Evolutionary conservation across 2,797 vertebrate genomes (phyloP).

Genomic region (Molossus alvarezi): DNA sequence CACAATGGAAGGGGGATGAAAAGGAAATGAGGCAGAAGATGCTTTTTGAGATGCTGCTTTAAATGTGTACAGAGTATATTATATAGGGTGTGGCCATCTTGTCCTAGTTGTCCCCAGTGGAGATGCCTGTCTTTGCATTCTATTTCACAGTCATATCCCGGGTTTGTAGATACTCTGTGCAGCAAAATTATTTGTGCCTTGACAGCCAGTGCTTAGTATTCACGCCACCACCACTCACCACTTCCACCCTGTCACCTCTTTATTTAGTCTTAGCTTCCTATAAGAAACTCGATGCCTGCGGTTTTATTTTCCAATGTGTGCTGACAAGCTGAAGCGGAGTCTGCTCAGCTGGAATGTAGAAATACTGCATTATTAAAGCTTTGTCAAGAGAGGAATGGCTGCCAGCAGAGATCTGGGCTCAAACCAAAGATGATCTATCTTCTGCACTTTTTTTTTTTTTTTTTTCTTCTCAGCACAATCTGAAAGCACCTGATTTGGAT

Average conservation of each 20-base stretch:
- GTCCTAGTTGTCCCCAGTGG: background rate
- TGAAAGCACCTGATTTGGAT: background rate
- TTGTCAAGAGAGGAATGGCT: background rate
- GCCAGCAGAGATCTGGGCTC: background rate
- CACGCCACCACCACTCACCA: background rate
- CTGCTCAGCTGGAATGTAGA: conserved; percentile 11
- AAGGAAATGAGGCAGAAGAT: background rate
- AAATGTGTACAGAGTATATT: background rate
- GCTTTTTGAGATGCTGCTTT: background rate
- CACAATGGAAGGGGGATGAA: background rate
- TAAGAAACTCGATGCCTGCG: conserved; percentile 58
- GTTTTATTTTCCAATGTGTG: conserved; percentile 43
- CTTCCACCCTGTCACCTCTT: conserved; percentile 49
- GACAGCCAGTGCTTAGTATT: conserved; percentile 62
- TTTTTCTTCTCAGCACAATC: conserved; percentile 51
- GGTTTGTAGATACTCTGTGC: background rate
- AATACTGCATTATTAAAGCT: conserved; percentile 33
- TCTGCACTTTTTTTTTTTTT: background rate
- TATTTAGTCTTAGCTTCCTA: conserved; percentile 67
- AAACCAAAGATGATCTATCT: background rate
- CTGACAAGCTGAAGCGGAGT: conserved; percentile 7
- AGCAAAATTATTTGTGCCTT: conserved; percentile 6
- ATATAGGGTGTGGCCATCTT: background rate
- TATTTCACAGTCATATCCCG: background rate
- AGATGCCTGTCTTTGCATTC: background rate